A percentile compares a stretch with the other conserved stretches of the same genome.
phyloP scores from a whole-genome alignment of 2,113 vertebrate genomes.

The Rhynchomys soricoides region DNA sequence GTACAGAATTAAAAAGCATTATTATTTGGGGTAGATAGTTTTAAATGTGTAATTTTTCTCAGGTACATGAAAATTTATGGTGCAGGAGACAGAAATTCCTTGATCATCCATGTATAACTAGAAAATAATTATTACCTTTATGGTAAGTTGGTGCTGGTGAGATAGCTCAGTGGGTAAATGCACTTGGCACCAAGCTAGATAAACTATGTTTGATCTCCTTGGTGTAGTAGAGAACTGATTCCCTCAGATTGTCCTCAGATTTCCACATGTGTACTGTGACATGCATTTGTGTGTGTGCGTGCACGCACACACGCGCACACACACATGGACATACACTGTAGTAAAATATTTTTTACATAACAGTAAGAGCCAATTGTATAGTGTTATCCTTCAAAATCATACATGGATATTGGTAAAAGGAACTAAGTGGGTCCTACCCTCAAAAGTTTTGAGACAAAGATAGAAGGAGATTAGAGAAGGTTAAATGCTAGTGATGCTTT shows the following conservation, averaged over 20 bases:
- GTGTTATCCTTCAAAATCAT: not conserved
- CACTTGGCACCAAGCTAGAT: not conserved
- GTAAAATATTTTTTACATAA: not conserved
- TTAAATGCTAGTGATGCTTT: conserved; percentile 36
- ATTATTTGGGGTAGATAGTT: not conserved
- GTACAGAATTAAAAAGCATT: not conserved
- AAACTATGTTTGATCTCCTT: not conserved
- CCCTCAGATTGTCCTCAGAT: not conserved
- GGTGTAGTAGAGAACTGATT: not conserved
- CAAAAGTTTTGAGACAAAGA: not conserved
- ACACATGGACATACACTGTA: not conserved
- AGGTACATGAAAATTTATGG: not conserved
- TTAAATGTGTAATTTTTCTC: conserved; percentile 44
- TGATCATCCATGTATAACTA: not conserved
- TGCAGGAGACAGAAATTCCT: not conserved
- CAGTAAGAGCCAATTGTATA: not conserved
- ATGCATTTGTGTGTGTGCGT: too few relatives aligned
- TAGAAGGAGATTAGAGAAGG: not conserved
- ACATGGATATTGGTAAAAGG: not conserved
- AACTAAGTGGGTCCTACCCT: conserved; percentile 15
- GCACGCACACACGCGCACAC: too few relatives aligned
- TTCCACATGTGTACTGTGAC: not conserved
- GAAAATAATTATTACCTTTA: not conserved
- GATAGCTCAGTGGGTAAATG: not conserved
- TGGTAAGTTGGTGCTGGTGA: not conserved